Base-by-base conservation (phyloP, 2,888 invertebrate species). In the Stenodera caucasica region DNA sequence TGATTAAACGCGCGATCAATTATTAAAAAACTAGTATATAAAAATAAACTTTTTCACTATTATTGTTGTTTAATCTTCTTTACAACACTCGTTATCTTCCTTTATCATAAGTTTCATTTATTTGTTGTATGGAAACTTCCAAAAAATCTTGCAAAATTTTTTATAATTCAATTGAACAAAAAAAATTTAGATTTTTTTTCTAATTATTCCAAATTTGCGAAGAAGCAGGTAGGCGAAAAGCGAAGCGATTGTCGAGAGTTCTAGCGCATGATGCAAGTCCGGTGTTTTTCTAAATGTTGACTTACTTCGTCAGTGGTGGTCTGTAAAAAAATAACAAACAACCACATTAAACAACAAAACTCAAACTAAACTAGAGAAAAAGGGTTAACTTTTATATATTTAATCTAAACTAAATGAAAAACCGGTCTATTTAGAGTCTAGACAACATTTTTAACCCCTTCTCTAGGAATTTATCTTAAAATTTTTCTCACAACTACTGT, bases 241-340 rank as follows among this genome's bases (percentile, higher is more conserved):
- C 79, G 73, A 80, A 79, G 79, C 78, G 77, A 77, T 76, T 77
- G 77, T 78, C 76, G 74, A 74, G n/a, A n/a, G n/a, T 65, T 71
- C 78, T 79, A 80, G 78, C 80, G 79, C 80, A 80, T 80, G 71
- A 75, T 74, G 73, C 74, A 74, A 75, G 74, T 78, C 78, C 77
- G 74, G 75, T 73, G 72, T 75, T 71, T 74, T 72, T 73, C 72
- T n/a, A n/a, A 72, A 72, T 74, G 72, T 67, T 71, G 73, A 73
- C 68, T 66, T 61, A 65, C 64, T 68, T 70, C 70, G 68, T 72
- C 70, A 70, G 67, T 69, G 67, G 68, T 69, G 67, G 70, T 74
- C 75, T 76, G 75, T 69, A 75, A 72, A 57, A 67, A 70, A 69
- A 18, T 18, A 40, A 40, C 3, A 40, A 40, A 40, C 37, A 40